These are phyloP conservation scores for Miniopterus natalensis DNA, from an alignment of 2,113 vertebrate species.

Conservation along the genomic window DNA sequence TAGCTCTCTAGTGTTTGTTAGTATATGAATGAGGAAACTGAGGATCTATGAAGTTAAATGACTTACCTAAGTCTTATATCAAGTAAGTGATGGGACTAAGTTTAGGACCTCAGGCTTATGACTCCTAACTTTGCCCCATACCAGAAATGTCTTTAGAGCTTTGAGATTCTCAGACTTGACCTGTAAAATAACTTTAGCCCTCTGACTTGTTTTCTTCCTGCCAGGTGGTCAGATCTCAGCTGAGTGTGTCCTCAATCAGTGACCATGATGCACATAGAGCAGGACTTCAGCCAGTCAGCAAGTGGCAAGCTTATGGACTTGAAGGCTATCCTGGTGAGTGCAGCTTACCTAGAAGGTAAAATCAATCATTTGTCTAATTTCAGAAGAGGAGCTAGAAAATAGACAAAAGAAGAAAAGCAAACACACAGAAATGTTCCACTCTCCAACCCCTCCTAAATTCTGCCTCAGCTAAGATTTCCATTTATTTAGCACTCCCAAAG, in stretches of 20 bases:
- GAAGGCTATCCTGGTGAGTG: constrained; percentile 92
- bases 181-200: not conserved
- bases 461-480: not conserved
- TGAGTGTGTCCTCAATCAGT: constrained; percentile 88
- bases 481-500: constrained; percentile 20
- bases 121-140: not conserved
- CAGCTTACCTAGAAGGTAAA: not conserved
- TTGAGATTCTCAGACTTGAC: constrained; percentile 15
- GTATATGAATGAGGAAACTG: not conserved
- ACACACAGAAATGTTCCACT: not conserved
- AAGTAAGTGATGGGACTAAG: not conserved
- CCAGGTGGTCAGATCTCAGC: constrained; percentile 87
- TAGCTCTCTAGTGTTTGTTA: constrained; percentile 1
- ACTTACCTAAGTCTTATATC: not conserved
- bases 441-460: not conserved
- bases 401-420: constrained; percentile 4
- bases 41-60: not conserved
- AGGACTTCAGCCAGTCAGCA: constrained; percentile 91
- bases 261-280: constrained; percentile 90
- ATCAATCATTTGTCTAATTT: constrained; percentile 30
- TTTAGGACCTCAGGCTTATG: not conserved
- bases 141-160: not conserved
- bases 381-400: not conserved
- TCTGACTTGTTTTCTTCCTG: constrained; percentile 63
- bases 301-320: constrained; percentile 94